Evolutionary conservation across 2,888 invertebrate species (phyloP).

Genomic region (Aplocera efformata): DNA sequence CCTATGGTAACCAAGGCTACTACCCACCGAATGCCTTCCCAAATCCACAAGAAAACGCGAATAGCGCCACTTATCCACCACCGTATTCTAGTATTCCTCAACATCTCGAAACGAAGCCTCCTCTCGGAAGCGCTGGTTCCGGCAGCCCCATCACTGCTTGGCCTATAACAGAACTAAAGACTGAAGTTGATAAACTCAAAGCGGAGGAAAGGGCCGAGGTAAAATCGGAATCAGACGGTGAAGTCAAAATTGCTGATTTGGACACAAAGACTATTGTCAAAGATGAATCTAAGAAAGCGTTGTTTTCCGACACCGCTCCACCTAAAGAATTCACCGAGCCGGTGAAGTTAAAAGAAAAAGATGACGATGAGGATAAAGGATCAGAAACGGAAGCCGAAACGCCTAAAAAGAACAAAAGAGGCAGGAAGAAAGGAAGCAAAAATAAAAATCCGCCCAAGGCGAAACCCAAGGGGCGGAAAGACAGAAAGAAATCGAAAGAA

Average conservation of each 20-base stretch:
- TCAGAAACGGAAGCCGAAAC: conserved; percentile 59
- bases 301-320: conserved; percentile 32
- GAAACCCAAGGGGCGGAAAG: conserved; percentile 68
- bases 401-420: conserved; percentile 53
- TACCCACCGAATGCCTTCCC: conserved; percentile 53
- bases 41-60: conserved; percentile 41
- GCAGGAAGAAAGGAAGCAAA: conserved; percentile 56
- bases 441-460: conserved; percentile 57
- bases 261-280: conserved; percentile 72
- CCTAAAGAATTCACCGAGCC: conserved; percentile 35
- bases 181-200: conserved; percentile 68
- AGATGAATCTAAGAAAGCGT: conserved; percentile 53
- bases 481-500: conserved; percentile 69
- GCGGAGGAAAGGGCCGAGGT: conserved; percentile 68
- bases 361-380: conserved; percentile 44
- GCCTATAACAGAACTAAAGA: conserved; percentile 70
- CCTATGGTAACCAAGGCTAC: conserved; percentile 47
- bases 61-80: conserved; percentile 48
- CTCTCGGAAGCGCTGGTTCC: conserved; percentile 60
- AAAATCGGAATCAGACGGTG: conserved; percentile 77
- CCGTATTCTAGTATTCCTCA: conserved; percentile 55
- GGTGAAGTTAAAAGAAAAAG: conserved; percentile 42
- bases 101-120: conserved; percentile 63
- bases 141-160: conserved; percentile 65
- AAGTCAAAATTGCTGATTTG: conserved; percentile 75